Evolutionary conservation across 2,888 invertebrate species (phyloP).

Genomic region (Protonemura montana): DNA sequence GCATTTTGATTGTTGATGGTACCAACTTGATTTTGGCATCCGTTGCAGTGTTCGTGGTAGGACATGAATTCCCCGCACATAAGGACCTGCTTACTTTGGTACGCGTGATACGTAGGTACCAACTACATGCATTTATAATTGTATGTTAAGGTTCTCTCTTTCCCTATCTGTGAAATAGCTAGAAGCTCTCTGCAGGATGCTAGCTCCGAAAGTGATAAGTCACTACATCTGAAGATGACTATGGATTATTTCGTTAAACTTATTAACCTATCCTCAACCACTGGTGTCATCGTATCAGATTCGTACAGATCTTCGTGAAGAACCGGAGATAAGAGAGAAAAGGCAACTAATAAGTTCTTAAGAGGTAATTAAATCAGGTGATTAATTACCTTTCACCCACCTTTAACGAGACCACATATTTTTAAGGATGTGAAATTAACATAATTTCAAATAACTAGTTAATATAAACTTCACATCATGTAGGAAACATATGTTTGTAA

Average conservation of each 20-base stretch:
- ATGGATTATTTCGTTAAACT: not conserved
- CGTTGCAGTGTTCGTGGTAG: no score
- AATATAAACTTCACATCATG: not conserved
- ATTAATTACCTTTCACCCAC: constrained; percentile 36
- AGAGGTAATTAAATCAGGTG: constrained; percentile 33
- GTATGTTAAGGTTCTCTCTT: not conserved
- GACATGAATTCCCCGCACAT: no score
- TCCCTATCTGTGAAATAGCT: not conserved
- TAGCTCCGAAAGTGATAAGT: not conserved
- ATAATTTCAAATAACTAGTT: not conserved
- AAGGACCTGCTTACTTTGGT: not conserved
- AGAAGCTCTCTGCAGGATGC: not conserved
- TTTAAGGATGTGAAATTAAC: constrained; percentile 22
- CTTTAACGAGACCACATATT: constrained; percentile 22
- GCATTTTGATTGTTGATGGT: not conserved
- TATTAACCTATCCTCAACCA: constrained; percentile 7
- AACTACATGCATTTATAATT: not conserved
- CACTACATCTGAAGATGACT: constrained; percentile 12
- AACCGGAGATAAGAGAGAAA: not conserved
- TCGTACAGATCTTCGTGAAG: not conserved
- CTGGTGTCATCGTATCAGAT: not conserved
- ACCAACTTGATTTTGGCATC: not conserved
- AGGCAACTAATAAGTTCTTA: constrained; percentile 35
- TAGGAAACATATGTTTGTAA: not conserved
- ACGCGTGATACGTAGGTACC: not conserved